Evolutionary conservation across 30 jellyfish, hydroid and myxozoan genomes (phyloP), one percentile per base, ranked within the genome.

Genomic region (Chironex yamaguchii): DNA sequence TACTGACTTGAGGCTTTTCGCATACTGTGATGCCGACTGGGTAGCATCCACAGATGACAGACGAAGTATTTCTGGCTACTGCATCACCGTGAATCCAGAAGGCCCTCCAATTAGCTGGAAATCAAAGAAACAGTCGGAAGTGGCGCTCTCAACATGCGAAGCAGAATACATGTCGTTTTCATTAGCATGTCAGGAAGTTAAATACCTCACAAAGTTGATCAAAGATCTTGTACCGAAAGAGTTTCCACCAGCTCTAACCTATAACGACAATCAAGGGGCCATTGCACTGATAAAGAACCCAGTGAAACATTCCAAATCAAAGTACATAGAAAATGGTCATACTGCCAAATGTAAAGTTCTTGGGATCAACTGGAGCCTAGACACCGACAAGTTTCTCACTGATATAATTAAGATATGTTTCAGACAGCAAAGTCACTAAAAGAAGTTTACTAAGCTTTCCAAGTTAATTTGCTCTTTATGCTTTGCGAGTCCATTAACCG

Each of bases 1-100:
- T 24, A 11, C 29, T 13, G 84, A 68, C 28, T 32, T 82, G 67
- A 22, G 58, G 0, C 4, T 82, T 4, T 1, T 22, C 25, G 78
- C 87, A 2, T 36, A 33, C 23, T 49, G 93, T 82, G 93, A 82
- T 68, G 84, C 93, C 11, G 93, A 69, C 27, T 67, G 93, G 93
- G 93, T 71, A 3, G 42, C 93, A 0, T 82, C 93, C 9, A 4
- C 13, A 0, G 67, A 20, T 0, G 93, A 82, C 34, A 29, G 93
- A 21, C 84, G 51, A 34, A 79, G 91, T 30, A 65, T 79, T 13
- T 0, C 84, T 4, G 91, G 91, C 9, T 79, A 79, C 72, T n/a
- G n/a, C n/a, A n/a, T n/a, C n/a, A n/a, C n/a, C n/a, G 49, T 82
- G 9, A 28, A 27, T 14, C 24, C 69, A 74, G 87, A 74, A 74